Conservation (phyloP, 2,797 vertebrate genomes). For the Diceros bicornis region DNA sequence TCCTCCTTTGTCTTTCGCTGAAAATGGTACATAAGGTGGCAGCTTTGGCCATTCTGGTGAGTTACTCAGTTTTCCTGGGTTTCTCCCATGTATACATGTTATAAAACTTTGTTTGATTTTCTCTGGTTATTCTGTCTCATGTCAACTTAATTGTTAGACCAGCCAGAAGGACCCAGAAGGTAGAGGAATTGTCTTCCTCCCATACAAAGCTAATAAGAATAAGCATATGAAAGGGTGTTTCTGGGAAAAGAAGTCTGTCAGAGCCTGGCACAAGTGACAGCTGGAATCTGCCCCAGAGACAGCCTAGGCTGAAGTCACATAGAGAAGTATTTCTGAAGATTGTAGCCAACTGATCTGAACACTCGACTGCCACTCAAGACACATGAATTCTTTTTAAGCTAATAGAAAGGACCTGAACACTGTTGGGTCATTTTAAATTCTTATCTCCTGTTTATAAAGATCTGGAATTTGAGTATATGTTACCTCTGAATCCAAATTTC, state of each 20-base stretch:
- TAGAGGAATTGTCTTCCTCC: too few species aligned
- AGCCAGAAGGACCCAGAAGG: too few species aligned
- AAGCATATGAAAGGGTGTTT: neutral
- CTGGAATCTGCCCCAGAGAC: neutral
- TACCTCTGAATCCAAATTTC: constrained; percentile 5
- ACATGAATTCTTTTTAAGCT: neutral
- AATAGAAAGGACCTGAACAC: neutral
- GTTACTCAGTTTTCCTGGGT: too few species aligned
- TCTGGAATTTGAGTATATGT: neutral
- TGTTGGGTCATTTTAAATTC: neutral
- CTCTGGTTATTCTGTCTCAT: too few species aligned
- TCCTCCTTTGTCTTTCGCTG: too few species aligned
- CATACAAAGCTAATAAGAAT: neutral
- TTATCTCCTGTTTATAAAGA: neutral
- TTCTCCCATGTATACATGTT: too few species aligned
- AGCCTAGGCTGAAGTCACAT: rapidly evolving
- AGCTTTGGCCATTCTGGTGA: too few species aligned
- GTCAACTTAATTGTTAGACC: too few species aligned
- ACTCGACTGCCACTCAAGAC: neutral
- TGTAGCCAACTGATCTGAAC: neutral
- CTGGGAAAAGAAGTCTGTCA: neutral
- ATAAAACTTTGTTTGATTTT: too few species aligned
- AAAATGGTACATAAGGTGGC: too few species aligned
- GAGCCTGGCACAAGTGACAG: neutral
- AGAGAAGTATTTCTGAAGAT: neutral